Evolutionary conservation across 2,797 vertebrate species (phyloP).

Genomic region (Semotilus atromaculatus): DNA sequence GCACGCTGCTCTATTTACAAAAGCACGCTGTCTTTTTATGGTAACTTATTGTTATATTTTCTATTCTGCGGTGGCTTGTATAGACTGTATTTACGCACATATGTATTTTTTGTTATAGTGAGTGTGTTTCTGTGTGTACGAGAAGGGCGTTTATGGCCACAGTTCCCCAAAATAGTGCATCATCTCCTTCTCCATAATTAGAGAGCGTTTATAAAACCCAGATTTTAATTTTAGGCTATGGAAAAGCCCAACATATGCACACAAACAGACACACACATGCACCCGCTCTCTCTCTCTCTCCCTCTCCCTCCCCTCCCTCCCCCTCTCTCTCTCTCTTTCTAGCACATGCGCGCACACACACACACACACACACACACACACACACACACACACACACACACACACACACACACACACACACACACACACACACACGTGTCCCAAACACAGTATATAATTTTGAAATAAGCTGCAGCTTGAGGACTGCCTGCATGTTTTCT

Average conservation of each 20-base stretch:
- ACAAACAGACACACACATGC: conserved; percentile 71
- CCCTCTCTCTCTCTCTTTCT: no score
- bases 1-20: conserved; percentile 24
- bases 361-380: no score
- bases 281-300: conserved; percentile 11
- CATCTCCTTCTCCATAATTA: conserved; percentile 83
- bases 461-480: conserved; percentile 44
- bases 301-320: no score
- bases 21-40: conserved; percentile 12
- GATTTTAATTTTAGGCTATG: conserved; percentile 84
- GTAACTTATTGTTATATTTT: conserved; percentile 14
- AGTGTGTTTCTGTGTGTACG: conserved; percentile 67
- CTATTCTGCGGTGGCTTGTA: not conserved
- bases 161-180: conserved; percentile 78
- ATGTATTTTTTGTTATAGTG: conserved; percentile 44
- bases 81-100: conserved; percentile 27
- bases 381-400: no score
- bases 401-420: not conserved
- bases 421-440: conserved; percentile 43
- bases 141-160: conserved; percentile 80
- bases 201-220: conserved; percentile 82
- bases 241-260: conserved; percentile 71
- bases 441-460: conserved; percentile 54
- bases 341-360: no score
- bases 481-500: conserved; percentile 34